These are phyloP conservation scores for Thalassoma bifasciatum DNA, from an alignment of 2,113 vertebrate genomes.

Conservation along the genomic window DNA sequence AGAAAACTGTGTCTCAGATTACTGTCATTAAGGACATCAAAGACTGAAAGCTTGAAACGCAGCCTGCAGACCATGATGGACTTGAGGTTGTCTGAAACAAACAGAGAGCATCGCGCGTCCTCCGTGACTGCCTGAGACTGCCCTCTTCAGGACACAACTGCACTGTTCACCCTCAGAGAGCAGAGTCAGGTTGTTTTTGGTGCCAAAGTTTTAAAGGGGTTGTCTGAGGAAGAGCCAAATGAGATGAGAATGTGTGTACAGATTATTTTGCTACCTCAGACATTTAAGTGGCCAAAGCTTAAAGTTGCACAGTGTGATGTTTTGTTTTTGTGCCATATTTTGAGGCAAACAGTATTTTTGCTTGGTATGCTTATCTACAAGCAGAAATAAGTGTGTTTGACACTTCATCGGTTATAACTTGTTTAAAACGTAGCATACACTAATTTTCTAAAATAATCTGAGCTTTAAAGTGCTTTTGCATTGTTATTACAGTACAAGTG, in stretches of 20 bases:
- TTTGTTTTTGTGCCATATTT: slow-evolving; percentile 71
- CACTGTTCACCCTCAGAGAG: slow-evolving; percentile 32
- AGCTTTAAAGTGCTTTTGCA: slow-evolving; percentile 21
- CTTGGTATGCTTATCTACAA: slow-evolving; percentile 55
- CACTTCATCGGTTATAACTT: background rate
- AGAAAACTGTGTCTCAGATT: slow-evolving; percentile 95
- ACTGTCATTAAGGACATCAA: slow-evolving; percentile 83
- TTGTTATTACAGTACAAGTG: background rate
- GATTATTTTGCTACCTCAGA: slow-evolving; percentile 82
- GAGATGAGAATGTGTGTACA: slow-evolving; percentile 46
- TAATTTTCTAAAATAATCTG: slow-evolving; percentile 19
- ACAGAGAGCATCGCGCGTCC: slow-evolving; percentile 3
- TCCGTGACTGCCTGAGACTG: slow-evolving; percentile 28
- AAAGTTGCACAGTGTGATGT: slow-evolving; percentile 73
- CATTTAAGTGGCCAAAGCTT: slow-evolving; percentile 81
- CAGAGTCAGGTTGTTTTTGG: slow-evolving; percentile 38
- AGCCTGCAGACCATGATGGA: slow-evolving; percentile 17
- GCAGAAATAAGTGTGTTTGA: slow-evolving; percentile 35
- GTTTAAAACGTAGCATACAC: slow-evolving; percentile 21
- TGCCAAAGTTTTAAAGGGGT: slow-evolving; percentile 70
- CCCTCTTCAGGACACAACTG: slow-evolving; percentile 43
- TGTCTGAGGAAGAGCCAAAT: slow-evolving; percentile 54
- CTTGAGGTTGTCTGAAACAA: background rate
- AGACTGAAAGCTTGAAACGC: slow-evolving; percentile 61
- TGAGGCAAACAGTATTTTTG: slow-evolving; percentile 55